Percentiles rank a stretch among this genome's conserved stretches.
These are phyloP conservation scores for Erythrocercus mccallii DNA, from an alignment of 2,113 vertebrate species.

Conservation along the genomic window DNA sequence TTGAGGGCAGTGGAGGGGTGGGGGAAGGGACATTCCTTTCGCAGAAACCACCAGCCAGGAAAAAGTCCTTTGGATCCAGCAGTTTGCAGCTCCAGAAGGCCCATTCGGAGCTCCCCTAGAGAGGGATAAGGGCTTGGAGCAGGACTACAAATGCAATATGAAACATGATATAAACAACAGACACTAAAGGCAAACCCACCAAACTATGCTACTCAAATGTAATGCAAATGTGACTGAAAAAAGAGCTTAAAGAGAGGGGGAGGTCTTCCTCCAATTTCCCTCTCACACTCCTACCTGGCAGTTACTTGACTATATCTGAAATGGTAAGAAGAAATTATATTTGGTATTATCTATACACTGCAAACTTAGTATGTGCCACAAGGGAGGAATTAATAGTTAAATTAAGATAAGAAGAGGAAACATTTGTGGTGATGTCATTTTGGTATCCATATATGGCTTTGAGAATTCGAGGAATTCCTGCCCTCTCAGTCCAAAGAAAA, in stretches of 20 bases:
- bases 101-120: not conserved
- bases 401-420: not conserved
- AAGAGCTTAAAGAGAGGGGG: not conserved
- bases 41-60: not conserved
- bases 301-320: not conserved
- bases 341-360: not conserved
- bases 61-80: not conserved
- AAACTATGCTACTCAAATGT: not conserved
- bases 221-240: not conserved
- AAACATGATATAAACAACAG: not conserved
- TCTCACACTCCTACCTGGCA: not conserved
- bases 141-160: not conserved
- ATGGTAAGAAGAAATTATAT: not conserved
- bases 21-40: not conserved
- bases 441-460: not conserved
- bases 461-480: not conserved
- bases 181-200: not conserved
- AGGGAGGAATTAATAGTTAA: not conserved
- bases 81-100: not conserved
- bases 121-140: not conserved
- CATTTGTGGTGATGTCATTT: not conserved
- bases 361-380: not conserved
- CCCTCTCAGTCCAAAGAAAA: not conserved
- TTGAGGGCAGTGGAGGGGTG: fast-evolving
- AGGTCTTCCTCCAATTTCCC: not conserved